phyloP scores from a whole-genome alignment of 2,113 vertebrate genomes.

The Tenrec ecaudatus region DNA sequence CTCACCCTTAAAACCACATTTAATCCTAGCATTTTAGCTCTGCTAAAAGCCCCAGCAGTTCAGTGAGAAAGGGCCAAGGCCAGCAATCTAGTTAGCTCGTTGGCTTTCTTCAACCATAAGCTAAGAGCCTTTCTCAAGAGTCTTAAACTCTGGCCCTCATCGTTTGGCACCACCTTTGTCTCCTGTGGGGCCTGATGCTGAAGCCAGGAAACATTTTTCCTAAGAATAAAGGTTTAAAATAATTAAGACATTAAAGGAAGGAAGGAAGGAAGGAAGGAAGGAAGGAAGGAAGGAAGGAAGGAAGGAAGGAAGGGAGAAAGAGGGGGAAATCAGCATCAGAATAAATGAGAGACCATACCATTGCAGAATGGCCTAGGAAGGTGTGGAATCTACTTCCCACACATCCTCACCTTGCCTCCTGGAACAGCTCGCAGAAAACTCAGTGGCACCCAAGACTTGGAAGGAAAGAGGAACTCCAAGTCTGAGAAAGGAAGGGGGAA shows the following conservation, averaged over 20 bases:
- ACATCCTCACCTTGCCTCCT: not conserved
- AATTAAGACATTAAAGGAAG: constrained; percentile 44
- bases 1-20: constrained; percentile 66
- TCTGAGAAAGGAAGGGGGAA: not conserved
- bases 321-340: constrained; percentile 54
- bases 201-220: constrained; percentile 45
- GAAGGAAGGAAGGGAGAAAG: not conserved
- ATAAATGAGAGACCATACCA: constrained; percentile 51
- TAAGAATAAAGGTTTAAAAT: constrained; percentile 51
- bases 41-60: constrained; percentile 72
- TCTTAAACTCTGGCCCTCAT: not conserved
- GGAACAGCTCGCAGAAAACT: constrained; percentile 40
- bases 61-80: constrained; percentile 59
- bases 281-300: not conserved
- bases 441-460: not conserved
- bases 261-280: not conserved
- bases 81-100: constrained; percentile 64
- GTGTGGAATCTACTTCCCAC: not conserved
- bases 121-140: constrained; percentile 31
- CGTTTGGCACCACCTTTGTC: constrained; percentile 33
- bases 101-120: constrained; percentile 39
- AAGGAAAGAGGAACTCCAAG: constrained; percentile 42
- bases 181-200: not conserved
- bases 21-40: constrained; percentile 68
- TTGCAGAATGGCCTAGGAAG: constrained; percentile 42